Evolutionary conservation across 2,888 invertebrate species (phyloP), one percentile per base, ranked within the genome.

Genomic region (Trypoxylon attenuatum): DNA sequence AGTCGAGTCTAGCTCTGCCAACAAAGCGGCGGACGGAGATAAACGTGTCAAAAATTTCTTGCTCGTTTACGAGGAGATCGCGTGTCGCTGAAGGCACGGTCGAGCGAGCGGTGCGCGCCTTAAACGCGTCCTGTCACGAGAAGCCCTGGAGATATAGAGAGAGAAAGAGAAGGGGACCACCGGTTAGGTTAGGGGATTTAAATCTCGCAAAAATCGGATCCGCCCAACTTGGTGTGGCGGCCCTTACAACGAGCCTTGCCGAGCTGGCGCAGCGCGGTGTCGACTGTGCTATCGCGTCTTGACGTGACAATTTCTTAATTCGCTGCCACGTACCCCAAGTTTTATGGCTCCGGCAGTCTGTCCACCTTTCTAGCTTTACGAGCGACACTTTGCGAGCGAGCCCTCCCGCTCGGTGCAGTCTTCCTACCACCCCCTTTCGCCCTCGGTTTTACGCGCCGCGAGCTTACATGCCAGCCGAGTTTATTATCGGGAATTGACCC

Each of bases 231-330:
- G 43, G n/a, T n/a, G n/a, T n/a, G n/a, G n/a, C n/a, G n/a, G n/a
- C n/a, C n/a, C n/a, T n/a, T n/a, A n/a, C n/a, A n/a, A n/a, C n/a
- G n/a, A n/a, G n/a, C n/a, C n/a, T n/a, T n/a, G n/a, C n/a, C 13
- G 21, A 6, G 27, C 8, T 50, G 46, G 45, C n/a, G n/a, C n/a
- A n/a, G n/a, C n/a, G n/a, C n/a, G n/a, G n/a, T n/a, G n/a, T n/a
- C n/a, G n/a, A n/a, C n/a, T n/a, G 33, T 13, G 33, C 47, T 58
- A 55, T 74, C 57, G 58, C 22, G 23, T 43, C 42, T 50, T 69
- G 70, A 75, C 73, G 73, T 71, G 76, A 76, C 75, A 71, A 76
- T 73, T 76, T 71, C 73, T 73, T 73, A 73, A 75, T 70, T 68
- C 59, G 58, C 65, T 16, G 33, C 55, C 63, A 23, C 53, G 54